Conservation (phyloP, 2,797 vertebrate genomes). For the Coilia nasus region DNA sequence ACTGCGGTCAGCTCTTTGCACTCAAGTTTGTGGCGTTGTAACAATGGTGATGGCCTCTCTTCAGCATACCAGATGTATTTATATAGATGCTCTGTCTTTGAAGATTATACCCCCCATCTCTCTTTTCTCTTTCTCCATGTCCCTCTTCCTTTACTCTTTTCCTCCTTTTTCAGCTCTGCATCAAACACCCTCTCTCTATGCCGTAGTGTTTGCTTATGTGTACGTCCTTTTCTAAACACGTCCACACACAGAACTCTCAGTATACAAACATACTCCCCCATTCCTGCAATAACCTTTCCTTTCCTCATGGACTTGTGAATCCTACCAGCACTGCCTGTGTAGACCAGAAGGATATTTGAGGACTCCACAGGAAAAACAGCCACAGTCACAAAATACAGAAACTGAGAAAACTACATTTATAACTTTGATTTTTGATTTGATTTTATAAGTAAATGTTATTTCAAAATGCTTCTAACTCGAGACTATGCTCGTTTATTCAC, state of each 20-base stretch:
- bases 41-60: background rate
- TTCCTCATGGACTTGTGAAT: background rate
- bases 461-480: no score
- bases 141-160: background rate
- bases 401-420: no score
- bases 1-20: background rate
- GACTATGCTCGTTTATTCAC: no score
- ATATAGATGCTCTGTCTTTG: background rate
- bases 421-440: no score
- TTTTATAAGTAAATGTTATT: no score
- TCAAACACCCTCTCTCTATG: background rate
- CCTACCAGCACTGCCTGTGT: background rate
- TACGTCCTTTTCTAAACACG: constrained; percentile 6
- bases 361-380: no score
- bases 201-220: background rate
- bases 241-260: constrained; percentile 5
- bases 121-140: background rate
- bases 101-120: background rate
- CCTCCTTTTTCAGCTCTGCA: no score
- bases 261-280: constrained; percentile 18
- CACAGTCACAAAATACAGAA: no score
- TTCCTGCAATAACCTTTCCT: background rate
- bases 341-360: constrained; percentile 4
- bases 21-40: background rate
- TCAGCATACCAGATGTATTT: background rate